Base-by-base conservation (phyloP, 1,140 invertebrate species). In the Aphelenchoides fujianensis region DNA sequence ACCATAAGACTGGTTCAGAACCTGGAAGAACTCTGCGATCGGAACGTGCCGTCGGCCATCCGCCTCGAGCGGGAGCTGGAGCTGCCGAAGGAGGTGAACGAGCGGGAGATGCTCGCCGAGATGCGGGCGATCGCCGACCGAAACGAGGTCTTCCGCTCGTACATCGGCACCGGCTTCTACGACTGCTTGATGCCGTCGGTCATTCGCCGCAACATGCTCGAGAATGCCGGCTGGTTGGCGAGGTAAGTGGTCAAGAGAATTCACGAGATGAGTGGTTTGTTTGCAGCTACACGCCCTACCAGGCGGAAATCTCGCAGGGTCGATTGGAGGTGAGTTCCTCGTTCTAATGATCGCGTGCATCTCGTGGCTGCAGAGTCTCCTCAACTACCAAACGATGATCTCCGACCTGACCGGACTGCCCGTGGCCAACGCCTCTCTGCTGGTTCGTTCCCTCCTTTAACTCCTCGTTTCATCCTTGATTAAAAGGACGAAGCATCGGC, bases 401-500 rank as follows among this genome's bases (percentile, higher is more conserved):
- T 90, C 90, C 59, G 95, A 98, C 80, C 85, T 99, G 57, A 98
- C 95, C 0, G 94, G 92, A 2, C 87, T 98, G 78, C 91, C 94
- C 80, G 91, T 98, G 30, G 91, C 95, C 2, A 98, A 98, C 85
- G 95, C 95, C 2, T 97, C 74, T 3, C 59, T 61, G 16, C 31
- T 61, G 16, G 12, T 36, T 74, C 16, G 34, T 37, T 74, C 7
- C n/a, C 34, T 75, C 28, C 37, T 31, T 9, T 12, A 34, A 27
- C 12, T 73, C 52, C 16, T 64, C 64, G 35, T 35, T 76, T 72
- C 35, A 48, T 69, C 1, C 77, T 55, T 31, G n/a, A n/a, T n/a
- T n/a, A n/a, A n/a, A n/a, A n/a, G n/a, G 96, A 98, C 84, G 97
- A 99, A 87, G 93, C 92, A 5, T 98, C 96, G 0, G 94, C 96